Conservation (phyloP, 2,888 invertebrate genomes). For the Drosophila pseudotalamancana region DNA sequence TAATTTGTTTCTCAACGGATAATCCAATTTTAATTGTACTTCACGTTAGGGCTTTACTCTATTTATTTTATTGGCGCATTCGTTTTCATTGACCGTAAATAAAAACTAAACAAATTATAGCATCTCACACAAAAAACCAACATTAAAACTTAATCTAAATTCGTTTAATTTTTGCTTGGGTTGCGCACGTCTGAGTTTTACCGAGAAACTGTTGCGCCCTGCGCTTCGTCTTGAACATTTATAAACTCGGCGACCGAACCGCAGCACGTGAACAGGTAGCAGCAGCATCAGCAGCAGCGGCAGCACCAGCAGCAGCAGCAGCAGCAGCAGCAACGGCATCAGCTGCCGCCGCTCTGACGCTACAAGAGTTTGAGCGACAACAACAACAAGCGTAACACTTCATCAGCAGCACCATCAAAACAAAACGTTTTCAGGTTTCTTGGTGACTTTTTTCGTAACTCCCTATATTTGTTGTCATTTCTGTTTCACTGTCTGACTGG, state of each 20-base stretch:
- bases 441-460: constrained; percentile 46
- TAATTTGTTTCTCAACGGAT: not conserved
- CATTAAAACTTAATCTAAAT: constrained; percentile 48
- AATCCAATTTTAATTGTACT: constrained; percentile 7
- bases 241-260: constrained; percentile 62
- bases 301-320: constrained; percentile 3
- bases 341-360: constrained; percentile 38
- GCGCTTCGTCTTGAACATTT: constrained; percentile 61
- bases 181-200: constrained; percentile 62
- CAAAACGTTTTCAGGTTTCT: constrained; percentile 51
- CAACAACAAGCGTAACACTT: constrained; percentile 40
- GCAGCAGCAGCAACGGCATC: constrained; percentile 13
- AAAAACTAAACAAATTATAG: constrained; percentile 6
- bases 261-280: constrained; percentile 76
- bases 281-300: constrained; percentile 20
- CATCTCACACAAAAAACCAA: constrained; percentile 22
- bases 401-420: constrained; percentile 55
- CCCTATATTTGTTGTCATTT: constrained; percentile 34
- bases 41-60: constrained; percentile 12
- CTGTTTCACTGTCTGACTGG: not conserved
- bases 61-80: constrained; percentile 20
- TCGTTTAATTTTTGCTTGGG: constrained; percentile 50
- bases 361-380: constrained; percentile 32
- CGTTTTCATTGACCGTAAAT: constrained; percentile 9
- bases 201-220: constrained; percentile 72